Conservation (phyloP, 2,888 invertebrate species). For the Phaedon cochleariae region DNA sequence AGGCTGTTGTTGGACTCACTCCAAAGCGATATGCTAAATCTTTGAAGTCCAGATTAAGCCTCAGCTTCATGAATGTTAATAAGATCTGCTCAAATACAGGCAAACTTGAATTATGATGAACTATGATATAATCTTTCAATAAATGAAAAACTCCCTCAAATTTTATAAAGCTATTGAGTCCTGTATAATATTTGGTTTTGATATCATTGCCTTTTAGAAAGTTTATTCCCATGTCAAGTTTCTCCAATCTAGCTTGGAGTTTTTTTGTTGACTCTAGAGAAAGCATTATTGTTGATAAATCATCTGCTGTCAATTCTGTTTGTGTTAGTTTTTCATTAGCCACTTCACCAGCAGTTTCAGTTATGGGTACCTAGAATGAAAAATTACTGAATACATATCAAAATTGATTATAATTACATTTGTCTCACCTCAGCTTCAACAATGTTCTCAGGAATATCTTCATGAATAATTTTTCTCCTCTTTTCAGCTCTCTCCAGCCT, state of each 20-base stretch:
- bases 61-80: conserved; percentile 22
- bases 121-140: neutral
- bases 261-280: neutral
- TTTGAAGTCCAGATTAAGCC: conserved; percentile 25
- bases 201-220: conserved; percentile 12
- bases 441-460: too few species aligned
- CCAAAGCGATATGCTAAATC: conserved; percentile 19
- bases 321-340: neutral
- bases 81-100: conserved; percentile 19
- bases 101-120: conserved; percentile 8
- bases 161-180: conserved; percentile 1
- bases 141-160: neutral
- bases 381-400: too few species aligned
- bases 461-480: too few species aligned
- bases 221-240: neutral
- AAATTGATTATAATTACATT: too few species aligned
- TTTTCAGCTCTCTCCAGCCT: neutral
- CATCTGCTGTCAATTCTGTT: neutral
- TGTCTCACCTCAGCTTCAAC: too few species aligned
- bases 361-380: too few species aligned
- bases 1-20: conserved; percentile 2
- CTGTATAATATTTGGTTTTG: conserved; percentile 22
- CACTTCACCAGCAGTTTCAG: too few species aligned
- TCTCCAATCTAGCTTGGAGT: neutral
- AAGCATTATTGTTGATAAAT: neutral